A percentile compares a stretch with the other conserved stretches of the same genome.
Conservation (phyloP, 2,888 invertebrate species). For the Teinopalpus imperialis region DNA sequence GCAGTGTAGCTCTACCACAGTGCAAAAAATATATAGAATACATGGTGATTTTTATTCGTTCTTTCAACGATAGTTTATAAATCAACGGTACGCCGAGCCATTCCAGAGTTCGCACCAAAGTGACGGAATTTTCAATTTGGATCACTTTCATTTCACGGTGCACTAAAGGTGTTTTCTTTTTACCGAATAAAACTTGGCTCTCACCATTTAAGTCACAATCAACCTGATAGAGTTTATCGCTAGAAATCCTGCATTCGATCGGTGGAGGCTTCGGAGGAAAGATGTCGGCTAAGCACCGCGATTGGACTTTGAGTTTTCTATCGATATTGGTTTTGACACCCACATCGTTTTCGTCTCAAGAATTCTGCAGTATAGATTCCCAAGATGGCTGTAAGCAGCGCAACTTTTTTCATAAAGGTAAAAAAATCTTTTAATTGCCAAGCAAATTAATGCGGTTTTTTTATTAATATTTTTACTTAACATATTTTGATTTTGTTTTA, state of each 20-base stretch:
- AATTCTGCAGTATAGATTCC: constrained; percentile 47
- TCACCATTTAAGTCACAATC: constrained; percentile 55
- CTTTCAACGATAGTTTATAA: no score
- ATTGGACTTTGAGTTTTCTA: constrained; percentile 49
- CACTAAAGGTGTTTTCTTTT: constrained; percentile 51
- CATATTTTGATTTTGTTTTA: no score
- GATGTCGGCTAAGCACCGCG: constrained; percentile 52
- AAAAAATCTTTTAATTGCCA: not conserved
- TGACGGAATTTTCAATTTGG: constrained; percentile 35
- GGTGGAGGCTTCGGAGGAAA: constrained; percentile 46
- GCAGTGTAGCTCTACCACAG: no score
- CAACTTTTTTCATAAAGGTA: constrained; percentile 21
- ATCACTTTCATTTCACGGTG: constrained; percentile 71
- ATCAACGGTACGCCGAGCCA: not conserved
- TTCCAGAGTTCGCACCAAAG: constrained; percentile 25
- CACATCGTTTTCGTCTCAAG: constrained; percentile 42
- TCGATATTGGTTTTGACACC: constrained; percentile 49
- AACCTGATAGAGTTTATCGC: constrained; percentile 50
- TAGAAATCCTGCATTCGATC: constrained; percentile 44
- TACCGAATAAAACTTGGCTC: constrained; percentile 43
- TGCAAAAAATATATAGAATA: no score
- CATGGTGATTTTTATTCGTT: no score
- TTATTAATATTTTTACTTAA: no score
- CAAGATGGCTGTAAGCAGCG: constrained; percentile 28
- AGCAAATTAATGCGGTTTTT: no score